Base-by-base conservation (phyloP, 2,797 vertebrate species). In the Mareca penelope region DNA sequence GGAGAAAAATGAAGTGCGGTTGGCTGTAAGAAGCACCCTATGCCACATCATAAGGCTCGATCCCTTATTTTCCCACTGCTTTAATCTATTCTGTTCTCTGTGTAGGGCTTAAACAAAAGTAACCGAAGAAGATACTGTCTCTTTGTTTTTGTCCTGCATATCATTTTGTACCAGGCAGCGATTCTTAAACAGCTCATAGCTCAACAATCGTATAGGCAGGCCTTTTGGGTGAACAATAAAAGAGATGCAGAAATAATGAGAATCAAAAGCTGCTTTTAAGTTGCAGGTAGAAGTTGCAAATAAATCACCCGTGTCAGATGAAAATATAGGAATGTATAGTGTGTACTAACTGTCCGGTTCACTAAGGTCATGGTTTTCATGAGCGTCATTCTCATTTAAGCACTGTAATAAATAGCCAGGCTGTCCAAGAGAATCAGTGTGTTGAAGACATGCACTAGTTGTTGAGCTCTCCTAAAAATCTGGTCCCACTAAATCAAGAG, bases 71-170 rank as follows among this genome's bases (percentile, higher is more conserved):
- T 95, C 95, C 95, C 96, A 94, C 91, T 93, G 85, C 95, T 95
- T 94, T 96, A 92, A 96, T 97, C 95, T 96, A 78, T 93, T 96
- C 95, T 94, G 85, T 90, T 94, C 88, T 94, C 94, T 94, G 85
- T 93, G 91, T 88, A 84, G 92, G 75, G 80, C 89, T 92, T 84
- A 96, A 96, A 96, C 95, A 96, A 95, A 96, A 92, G 88, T 96
- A 82, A 93, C 95, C 71, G 93, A 91, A 93, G 94, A 92, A 95
- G 94, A 95, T 96, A 91, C 88, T 56, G 94, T 82, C 85, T 97
- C 94, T 95, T 93, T 97, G 94, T 91, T 94, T 97, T 88, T 77
- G 48, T 68, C 90, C 80, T 90, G 93, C 93, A 95, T 96, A 86
- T 96, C 44, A 80, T 94, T 92, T 92, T 77, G 67, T 57, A 40